These are phyloP conservation scores for Calliopum simillimum DNA, from an alignment of 2,888 invertebrate genomes.

Conservation along the genomic window DNA sequence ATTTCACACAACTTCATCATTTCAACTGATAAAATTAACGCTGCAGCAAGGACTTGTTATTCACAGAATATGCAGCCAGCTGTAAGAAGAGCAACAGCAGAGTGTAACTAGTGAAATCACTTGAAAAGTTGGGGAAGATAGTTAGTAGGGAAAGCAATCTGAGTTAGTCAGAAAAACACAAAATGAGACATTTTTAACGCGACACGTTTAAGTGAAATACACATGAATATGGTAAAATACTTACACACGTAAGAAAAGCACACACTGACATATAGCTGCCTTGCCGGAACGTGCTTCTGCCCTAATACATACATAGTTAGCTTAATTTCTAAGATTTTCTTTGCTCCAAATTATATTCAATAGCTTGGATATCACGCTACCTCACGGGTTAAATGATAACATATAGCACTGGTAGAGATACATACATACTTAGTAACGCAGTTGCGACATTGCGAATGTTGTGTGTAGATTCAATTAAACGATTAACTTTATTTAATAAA, in stretches of 20 bases:
- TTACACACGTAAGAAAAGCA: background rate
- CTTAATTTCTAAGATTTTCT: too few species aligned
- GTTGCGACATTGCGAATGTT: background rate
- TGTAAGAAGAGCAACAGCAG: background rate
- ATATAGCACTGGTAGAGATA: too few species aligned
- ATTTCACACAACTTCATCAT: slow-evolving; percentile 25
- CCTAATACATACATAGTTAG: too few species aligned
- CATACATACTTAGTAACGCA: too few species aligned
- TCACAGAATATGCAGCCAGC: slow-evolving; percentile 5
- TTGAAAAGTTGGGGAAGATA: too few species aligned
- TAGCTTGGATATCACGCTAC: too few species aligned
- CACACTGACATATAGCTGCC: too few species aligned
- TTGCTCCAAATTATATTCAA: too few species aligned
- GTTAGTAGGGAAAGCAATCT: background rate
- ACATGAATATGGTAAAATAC: background rate
- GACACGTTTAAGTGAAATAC: background rate
- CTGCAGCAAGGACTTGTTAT: background rate
- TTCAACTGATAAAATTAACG: slow-evolving; percentile 23
- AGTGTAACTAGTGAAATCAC: too few species aligned
- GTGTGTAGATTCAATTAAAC: slow-evolving; percentile 40
- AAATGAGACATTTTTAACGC: slow-evolving; percentile 18
- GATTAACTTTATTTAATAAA: slow-evolving; percentile 40
- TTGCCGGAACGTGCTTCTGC: too few species aligned
- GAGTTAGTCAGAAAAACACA: slow-evolving; percentile 10
- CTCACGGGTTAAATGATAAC: too few species aligned